phyloP scores from a whole-genome alignment of 2,113 vertebrate species.

The Isichthys henryi region DNA sequence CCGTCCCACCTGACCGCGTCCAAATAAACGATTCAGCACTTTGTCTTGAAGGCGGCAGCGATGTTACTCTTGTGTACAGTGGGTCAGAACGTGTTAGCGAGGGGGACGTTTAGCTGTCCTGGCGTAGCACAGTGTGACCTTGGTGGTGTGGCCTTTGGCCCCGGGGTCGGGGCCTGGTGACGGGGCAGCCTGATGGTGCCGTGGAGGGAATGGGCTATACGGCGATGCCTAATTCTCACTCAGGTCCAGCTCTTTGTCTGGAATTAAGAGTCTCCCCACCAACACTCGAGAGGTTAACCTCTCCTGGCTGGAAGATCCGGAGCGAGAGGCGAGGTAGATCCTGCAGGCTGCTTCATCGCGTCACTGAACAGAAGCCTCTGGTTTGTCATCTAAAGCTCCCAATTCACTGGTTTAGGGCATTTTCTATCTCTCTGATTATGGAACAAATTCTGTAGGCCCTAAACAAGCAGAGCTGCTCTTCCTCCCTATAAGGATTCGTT shows the following conservation, averaged over 20 bases:
- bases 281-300: neutral
- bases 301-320: neutral
- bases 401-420: neutral
- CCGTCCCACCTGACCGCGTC: neutral
- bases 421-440: neutral
- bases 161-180: neutral
- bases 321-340: neutral
- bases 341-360: neutral
- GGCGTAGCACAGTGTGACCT: neutral
- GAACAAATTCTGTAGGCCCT: neutral
- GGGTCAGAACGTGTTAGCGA: conserved; percentile 14
- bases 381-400: neutral
- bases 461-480: neutral
- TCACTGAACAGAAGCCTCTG: neutral
- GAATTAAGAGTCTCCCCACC: neutral
- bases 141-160: neutral
- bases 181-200: neutral
- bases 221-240: neutral
- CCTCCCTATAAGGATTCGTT: neutral
- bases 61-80: conserved; percentile 9
- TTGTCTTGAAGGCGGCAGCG: neutral
- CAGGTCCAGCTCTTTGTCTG: neutral
- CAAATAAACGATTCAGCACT: conserved; percentile 15
- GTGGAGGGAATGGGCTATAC: neutral
- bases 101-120: neutral